Evolutionary conservation across 2,888 invertebrate genomes (phyloP).

Genomic region (Leptopilina myrica): DNA sequence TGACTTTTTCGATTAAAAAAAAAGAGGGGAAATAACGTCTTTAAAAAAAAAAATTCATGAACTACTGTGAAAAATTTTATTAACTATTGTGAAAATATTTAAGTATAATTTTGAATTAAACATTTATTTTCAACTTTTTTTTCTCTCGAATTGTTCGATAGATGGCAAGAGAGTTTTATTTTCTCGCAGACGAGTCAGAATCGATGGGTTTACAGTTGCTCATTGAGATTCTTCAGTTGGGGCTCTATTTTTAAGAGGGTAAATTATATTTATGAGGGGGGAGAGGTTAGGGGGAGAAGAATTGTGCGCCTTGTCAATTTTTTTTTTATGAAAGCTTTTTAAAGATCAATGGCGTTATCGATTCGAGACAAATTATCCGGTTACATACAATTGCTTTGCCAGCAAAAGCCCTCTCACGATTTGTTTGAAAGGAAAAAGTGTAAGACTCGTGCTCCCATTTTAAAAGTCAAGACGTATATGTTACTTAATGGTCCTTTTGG

Average conservation of each 20-base stretch:
- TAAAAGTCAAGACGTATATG: constrained; percentile 20
- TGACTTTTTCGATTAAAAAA: no score
- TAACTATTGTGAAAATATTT: no score
- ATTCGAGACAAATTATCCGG: constrained; percentile 31
- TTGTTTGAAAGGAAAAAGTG: constrained; percentile 33
- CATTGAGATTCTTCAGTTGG: no score
- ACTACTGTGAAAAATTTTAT: no score
- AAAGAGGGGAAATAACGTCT: no score
- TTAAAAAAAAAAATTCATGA: no score
- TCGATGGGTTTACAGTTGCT: no score
- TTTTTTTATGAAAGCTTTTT: constrained; percentile 1
- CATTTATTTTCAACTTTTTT: no score
- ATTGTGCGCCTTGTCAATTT: constrained; percentile 3
- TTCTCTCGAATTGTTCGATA: no score
- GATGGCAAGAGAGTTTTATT: no score
- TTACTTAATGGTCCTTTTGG: constrained; percentile 25
- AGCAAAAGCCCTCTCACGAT: constrained; percentile 14
- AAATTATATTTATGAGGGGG: background rate
- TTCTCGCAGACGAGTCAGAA: no score
- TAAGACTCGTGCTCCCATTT: constrained; percentile 5
- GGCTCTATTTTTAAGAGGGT: background rate
- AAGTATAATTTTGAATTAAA: no score
- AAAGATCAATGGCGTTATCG: constrained; percentile 28
- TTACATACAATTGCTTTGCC: constrained; percentile 28
- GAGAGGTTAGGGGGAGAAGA: background rate